Conservation (phyloP, 1,140 invertebrate genomes). For the Drosophila littoralis region DNA sequence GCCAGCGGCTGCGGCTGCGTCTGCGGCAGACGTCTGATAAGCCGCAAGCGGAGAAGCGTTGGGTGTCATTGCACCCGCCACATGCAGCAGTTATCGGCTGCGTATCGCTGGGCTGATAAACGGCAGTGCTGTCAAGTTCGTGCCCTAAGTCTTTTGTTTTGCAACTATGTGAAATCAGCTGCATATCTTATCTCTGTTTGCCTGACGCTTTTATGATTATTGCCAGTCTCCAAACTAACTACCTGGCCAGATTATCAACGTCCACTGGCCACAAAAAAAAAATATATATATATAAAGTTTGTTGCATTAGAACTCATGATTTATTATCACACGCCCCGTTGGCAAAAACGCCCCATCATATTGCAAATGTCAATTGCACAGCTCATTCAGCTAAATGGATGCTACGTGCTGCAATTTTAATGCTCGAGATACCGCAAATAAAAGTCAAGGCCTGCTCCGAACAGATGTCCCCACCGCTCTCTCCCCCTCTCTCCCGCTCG, state of each 20-base stretch:
- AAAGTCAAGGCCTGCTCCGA: constrained; percentile 42
- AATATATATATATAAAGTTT: background rate
- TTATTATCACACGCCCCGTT: background rate
- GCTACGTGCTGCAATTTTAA: constrained; percentile 64
- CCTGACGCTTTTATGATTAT: background rate
- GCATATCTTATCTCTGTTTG: constrained; percentile 2
- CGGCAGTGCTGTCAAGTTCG: constrained; percentile 45
- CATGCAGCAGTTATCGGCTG: constrained; percentile 28
- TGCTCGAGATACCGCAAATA: constrained; percentile 47
- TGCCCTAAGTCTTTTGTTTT: constrained; percentile 36
- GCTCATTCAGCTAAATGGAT: constrained; percentile 58
- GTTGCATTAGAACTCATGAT: constrained; percentile 7
- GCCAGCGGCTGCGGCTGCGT: background rate
- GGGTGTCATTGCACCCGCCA: constrained; percentile 53
- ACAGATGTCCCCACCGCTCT: background rate
- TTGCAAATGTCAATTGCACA: constrained; percentile 60
- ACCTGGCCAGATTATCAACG: no score
- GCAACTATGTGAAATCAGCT: constrained; percentile 15
- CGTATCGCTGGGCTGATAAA: constrained; percentile 41
- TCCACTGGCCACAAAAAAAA: background rate
- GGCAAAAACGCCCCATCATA: constrained; percentile 14
- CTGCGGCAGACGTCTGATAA: constrained; percentile 32
- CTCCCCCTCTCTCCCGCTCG: background rate
- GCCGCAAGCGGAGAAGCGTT: constrained; percentile 35
- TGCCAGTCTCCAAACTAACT: background rate